Evolutionary conservation across 2,797 vertebrate genomes (phyloP).

Genomic region (Phrynocephalus guinanensis): DNA sequence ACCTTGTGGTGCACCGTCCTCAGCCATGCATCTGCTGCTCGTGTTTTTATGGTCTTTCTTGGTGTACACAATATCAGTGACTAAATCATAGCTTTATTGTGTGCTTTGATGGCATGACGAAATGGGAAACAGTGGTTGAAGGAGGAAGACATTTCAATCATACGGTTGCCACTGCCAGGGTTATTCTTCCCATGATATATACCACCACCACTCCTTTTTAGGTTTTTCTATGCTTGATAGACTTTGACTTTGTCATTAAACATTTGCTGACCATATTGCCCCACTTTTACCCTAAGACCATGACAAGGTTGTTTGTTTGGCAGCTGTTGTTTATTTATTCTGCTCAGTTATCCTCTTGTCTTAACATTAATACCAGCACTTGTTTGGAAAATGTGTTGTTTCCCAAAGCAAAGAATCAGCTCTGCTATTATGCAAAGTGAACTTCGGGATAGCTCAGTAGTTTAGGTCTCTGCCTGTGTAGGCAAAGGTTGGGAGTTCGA

Average conservation of each 20-base stretch:
- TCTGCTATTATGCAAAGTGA: too few species aligned
- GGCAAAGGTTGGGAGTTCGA: too few species aligned
- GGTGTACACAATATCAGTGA: constrained; percentile 20
- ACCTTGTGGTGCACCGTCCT: constrained; percentile 29
- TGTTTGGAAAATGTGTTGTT: too few species aligned
- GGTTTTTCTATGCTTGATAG: background rate
- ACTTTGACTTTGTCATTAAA: background rate
- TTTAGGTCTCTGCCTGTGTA: too few species aligned
- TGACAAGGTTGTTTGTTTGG: background rate
- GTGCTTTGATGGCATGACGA: background rate
- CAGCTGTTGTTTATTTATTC: background rate
- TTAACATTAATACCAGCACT: background rate
- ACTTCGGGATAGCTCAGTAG: too few species aligned
- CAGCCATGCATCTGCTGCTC: constrained; percentile 59
- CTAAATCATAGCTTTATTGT: constrained; percentile 21
- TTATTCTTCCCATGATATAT: background rate
- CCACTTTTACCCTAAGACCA: background rate
- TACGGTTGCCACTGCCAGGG: background rate
- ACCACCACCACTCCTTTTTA: background rate
- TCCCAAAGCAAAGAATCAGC: too few species aligned
- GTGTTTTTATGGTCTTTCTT: constrained; percentile 44
- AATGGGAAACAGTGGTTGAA: background rate
- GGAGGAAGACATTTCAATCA: constrained; percentile 49
- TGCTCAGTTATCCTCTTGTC: too few species aligned
- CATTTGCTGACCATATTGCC: background rate